Percentiles rank a stretch among this genome's conserved stretches.
Evolutionary conservation across 2,888 invertebrate genomes (phyloP).

Genomic region (Dicycla oo): DNA sequence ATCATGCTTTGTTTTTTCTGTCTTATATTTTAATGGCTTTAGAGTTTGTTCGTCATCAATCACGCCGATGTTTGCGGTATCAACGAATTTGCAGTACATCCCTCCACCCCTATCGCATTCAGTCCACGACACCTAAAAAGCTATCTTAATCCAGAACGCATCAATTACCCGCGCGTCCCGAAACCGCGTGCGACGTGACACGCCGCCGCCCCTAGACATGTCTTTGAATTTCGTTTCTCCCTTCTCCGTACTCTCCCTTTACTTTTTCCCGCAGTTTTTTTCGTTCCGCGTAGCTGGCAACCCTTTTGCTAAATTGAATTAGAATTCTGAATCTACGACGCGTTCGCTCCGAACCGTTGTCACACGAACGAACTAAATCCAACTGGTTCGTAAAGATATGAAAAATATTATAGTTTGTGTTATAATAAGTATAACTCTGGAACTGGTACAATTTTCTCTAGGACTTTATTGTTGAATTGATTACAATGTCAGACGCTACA

Average conservation of each 20-base stretch:
- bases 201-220: conserved; percentile 86
- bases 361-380: conserved; percentile 56
- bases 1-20: conserved; percentile 55
- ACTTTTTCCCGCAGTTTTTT: conserved; percentile 72
- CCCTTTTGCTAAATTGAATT: conserved; percentile 88
- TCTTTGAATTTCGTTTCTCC: conserved; percentile 79
- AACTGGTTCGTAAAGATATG: conserved; percentile 50
- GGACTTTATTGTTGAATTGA: conserved; percentile 57
- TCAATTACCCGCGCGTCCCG: conserved; percentile 80
- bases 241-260: conserved; percentile 53
- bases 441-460: conserved; percentile 48
- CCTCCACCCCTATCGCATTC: conserved; percentile 64
- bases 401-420: conserved; percentile 47
- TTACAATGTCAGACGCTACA: conserved; percentile 54
- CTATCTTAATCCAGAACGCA: conserved; percentile 80
- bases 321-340: conserved; percentile 75
- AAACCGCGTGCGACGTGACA: conserved; percentile 79
- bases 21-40: conserved; percentile 51
- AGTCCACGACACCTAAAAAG: conserved; percentile 74
- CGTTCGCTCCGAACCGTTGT: conserved; percentile 62
- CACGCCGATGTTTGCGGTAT: conserved; percentile 63
- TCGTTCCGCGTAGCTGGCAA: conserved; percentile 86
- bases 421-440: conserved; percentile 9
- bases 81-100: conserved; percentile 54
- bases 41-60: conserved; percentile 61